Percentiles rank a stretch among this genome's conserved stretches.
These are phyloP conservation scores for Crotalus helleri DNA, from an alignment of 2,113 vertebrate genomes.

Conservation along the genomic window DNA sequence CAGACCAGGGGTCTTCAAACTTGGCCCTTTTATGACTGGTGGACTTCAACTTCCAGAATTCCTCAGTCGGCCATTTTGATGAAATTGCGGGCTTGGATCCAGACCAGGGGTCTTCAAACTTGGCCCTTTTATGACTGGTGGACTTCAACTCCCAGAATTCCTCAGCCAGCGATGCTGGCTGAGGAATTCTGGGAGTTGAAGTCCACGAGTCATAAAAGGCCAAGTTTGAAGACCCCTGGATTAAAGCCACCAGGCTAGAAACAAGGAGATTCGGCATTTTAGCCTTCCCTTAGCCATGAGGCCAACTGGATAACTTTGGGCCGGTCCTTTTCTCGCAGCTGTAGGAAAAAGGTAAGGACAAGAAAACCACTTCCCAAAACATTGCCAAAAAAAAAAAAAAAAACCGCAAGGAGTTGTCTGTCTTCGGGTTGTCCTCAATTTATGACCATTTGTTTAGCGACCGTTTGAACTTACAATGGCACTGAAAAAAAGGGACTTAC, in stretches of 20 bases:
- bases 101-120: too few relatives aligned
- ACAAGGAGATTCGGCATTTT: rapidly evolving
- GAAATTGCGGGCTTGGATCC: too few relatives aligned
- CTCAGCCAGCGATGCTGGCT: too few relatives aligned
- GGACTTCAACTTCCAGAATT: too few relatives aligned
- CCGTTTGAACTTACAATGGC: not conserved
- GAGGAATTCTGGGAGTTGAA: too few relatives aligned
- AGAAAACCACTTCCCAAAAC: not conserved
- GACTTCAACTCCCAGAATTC: too few relatives aligned
- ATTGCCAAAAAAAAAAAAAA: not conserved
- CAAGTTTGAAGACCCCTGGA: not conserved
- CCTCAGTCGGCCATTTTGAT: too few relatives aligned
- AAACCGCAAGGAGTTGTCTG: not conserved
- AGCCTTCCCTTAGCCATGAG: not conserved
- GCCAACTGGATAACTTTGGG: not conserved
- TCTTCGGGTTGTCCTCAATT: not conserved
- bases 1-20: too few relatives aligned
- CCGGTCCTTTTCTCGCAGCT: not conserved
- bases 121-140: too few relatives aligned
- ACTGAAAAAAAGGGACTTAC: not conserved
- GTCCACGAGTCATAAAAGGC: too few relatives aligned
- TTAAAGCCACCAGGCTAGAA: not conserved
- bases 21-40: too few relatives aligned
- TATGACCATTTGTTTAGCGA: not conserved
- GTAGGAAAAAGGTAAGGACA: not conserved